Conservation (phyloP, 2,113 vertebrate species). For the Grus americana region DNA sequence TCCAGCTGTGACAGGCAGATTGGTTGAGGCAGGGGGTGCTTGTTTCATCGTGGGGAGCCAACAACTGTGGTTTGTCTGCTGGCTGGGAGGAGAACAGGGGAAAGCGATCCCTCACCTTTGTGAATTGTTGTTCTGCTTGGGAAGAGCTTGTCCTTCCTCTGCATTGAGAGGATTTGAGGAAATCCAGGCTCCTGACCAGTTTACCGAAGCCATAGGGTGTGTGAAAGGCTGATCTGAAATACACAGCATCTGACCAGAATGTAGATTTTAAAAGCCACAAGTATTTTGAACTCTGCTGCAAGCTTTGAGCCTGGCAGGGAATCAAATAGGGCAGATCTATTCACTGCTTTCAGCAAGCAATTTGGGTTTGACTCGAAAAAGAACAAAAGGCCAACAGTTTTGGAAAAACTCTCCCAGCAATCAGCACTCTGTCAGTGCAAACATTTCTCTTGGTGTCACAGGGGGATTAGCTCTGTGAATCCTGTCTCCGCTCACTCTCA, state of each 20-base stretch:
- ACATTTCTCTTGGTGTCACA: not conserved
- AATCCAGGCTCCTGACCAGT: not conserved
- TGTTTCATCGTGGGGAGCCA: not conserved
- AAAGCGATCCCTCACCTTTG: not conserved
- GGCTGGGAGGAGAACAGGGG: not conserved
- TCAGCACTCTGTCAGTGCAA: slow-evolving; percentile 6
- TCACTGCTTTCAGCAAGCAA: not conserved
- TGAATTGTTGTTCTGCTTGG: not conserved
- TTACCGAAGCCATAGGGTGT: not conserved
- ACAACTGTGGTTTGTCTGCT: not conserved
- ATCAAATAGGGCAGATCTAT: not conserved
- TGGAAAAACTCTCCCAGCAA: not conserved
- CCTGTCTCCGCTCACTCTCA: not conserved
- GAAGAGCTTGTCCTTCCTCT: not conserved
- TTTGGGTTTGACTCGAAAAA: not conserved
- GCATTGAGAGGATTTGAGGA: not conserved
- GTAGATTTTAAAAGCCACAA: not conserved
- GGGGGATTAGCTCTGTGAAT: not conserved
- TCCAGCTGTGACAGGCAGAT: not conserved
- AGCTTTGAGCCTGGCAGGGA: slow-evolving; percentile 21
- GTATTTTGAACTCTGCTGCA: slow-evolving; percentile 1
- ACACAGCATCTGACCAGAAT: not conserved
- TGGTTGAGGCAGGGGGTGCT: not conserved
- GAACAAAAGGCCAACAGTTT: slow-evolving; percentile 23
- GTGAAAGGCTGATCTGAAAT: not conserved